Evolutionary conservation across 2,113 vertebrate species (phyloP), one percentile per base, ranked within the genome.

Genomic region (Periophthalmodon schlosseri): DNA sequence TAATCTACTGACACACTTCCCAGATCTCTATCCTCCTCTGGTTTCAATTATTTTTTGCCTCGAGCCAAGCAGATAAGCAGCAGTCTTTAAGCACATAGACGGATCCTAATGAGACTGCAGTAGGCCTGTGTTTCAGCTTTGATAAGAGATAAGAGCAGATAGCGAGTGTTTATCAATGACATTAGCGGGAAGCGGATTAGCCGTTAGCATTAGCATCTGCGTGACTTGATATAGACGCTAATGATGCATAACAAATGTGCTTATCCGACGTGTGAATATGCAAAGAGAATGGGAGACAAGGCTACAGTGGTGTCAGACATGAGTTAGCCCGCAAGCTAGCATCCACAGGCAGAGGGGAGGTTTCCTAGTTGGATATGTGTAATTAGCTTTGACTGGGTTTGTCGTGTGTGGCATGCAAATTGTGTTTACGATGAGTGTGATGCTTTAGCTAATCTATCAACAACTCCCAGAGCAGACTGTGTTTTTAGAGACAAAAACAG

Each of bases 1-100:
- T 91, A 92, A 93, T 93, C 91, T 84, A 87, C 84, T 89, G 89
- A 89, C 90, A 92, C 87, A 81, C 89, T 91, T 57, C 67, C 75
- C 65, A 85, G 91, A 93, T 93, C 20, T n/a, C 77, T 79, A 91
- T 88, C 88, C 56, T 36, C 64, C 81, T 89, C 83, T 84, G 84
- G 75, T 92, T 93, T 93, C 83, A 90, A 91, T 93, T 92, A 92
- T 86, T 80, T n/a, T 36, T 16, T 72, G 69, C 83, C 88, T 92
- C 83, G 65, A 57, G 76, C 52, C 72, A 73, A 78, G 36, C 70
- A 91, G 91, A 93, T 92, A 91, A 92, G 81, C 63, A 91, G 80
- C 63, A 21, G 61, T 69, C 82, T 88, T 80, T 79, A 78, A 82
- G 73, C 77, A 87, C 88, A 81, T 78, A 84, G 80, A 89, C 89